Evolutionary conservation across 2,113 vertebrate species (phyloP), one percentile per base, ranked within the genome.

Genomic region (Varanus salvator): DNA sequence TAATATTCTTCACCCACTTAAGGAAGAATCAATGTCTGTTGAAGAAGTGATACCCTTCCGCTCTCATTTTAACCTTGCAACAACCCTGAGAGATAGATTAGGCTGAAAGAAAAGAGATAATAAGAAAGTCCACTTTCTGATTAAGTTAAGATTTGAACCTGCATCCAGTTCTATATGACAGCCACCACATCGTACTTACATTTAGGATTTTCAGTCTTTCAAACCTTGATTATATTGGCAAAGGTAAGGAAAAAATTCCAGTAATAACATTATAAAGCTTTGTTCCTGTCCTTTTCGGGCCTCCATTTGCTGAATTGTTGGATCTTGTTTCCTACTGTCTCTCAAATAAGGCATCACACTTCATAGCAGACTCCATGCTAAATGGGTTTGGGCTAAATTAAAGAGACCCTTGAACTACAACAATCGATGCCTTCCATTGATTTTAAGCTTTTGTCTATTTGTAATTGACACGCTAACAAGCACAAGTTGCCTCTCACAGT

Each of bases 381-480:
- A 91, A 71, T 90, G 64, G 31, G 48, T 80, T 72, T 72, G 64
- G 50, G 60, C 3, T 64, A 44, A 80, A 85, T 81, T 34, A 92
- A 93, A 86, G 14, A 68, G 84, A 68, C 86, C 2, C 82, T 89
- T 66, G 71, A 17, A 89, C 17, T 89, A 44, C 23, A 82, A 38
- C 12, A 88, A 68, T 93, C 91, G 71, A 84, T 89, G 78, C 38
- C 38, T 71, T 80, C 66, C 68, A 91, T 93, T 89, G 87, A 93
- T 88, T 90, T 91, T 87, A 84, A 92, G 87, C 69, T 52, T 90
- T 89, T 89, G 12, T 38, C 44, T 71, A 86, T 91, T 94, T 90
- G 87, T 90, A 93, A 48, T 8, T 89, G 68, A 87, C 25, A 83
- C 50, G 50, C 8, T 90, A 68, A 93, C 82, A 84, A 90, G 82